Evolutionary conservation across 2,113 vertebrate species (phyloP).

Genomic region (human (Homo sapiens)): GRCh38 chr17:21745501-21746000

Average conservation of each 20-base stretch:
- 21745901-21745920: background rate
- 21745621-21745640: background rate
- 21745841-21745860: background rate
- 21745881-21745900: background rate
- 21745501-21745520: background rate
- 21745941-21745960: background rate
- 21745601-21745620: rapidly evolving
- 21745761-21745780: background rate
- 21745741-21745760: background rate
- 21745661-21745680: background rate
- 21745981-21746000: background rate
- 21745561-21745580: background rate
- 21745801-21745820: too few relatives aligned
- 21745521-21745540: background rate
- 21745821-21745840: background rate
- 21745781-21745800: background rate
- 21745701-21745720: background rate
- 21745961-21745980: background rate
- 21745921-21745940: background rate
- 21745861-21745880: background rate
- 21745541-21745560: background rate
- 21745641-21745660: background rate
- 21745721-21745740: rapidly evolving
- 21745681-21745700: too few relatives aligned
- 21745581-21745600: background rate